Evolutionary conservation across 2,113 vertebrate species (phyloP).

Genomic region (Erythrocercus mccallii): DNA sequence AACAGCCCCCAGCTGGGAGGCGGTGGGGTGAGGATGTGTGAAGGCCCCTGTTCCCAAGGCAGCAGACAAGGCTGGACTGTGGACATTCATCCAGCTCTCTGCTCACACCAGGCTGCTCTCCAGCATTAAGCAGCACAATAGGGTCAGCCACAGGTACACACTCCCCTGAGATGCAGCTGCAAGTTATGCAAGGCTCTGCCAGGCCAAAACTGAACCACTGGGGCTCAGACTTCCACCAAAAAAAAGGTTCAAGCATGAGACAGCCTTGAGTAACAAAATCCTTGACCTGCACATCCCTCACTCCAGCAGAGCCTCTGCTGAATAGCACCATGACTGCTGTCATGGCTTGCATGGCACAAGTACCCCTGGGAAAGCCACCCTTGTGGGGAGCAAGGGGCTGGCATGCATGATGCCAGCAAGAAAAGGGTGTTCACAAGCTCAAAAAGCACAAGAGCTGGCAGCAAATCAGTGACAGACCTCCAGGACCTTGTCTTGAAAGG

Average conservation of each 20-base stretch:
- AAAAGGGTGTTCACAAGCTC: neutral
- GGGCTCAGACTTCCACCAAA: neutral
- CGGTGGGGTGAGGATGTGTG: neutral
- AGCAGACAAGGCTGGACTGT: neutral
- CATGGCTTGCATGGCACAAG: neutral
- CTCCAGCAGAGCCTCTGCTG: neutral
- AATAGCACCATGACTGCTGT: neutral
- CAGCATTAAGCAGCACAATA: neutral
- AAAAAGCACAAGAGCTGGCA: neutral
- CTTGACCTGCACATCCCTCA: neutral
- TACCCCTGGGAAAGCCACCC: neutral
- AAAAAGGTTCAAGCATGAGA: neutral
- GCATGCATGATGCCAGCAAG: neutral
- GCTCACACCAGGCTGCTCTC: neutral
- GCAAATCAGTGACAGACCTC: neutral
- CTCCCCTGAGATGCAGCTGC: neutral
- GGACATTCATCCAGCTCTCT: neutral
- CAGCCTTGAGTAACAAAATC: neutral
- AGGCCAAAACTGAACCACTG: neutral
- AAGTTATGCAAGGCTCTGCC: neutral
- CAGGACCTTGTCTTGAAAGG: neutral
- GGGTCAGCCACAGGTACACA: neutral
- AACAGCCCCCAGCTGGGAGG: rapidly evolving
- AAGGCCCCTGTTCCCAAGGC: neutral
- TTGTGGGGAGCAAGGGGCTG: neutral